Conservation (phyloP, 2,888 invertebrate species). For the Sturmia bella region DNA sequence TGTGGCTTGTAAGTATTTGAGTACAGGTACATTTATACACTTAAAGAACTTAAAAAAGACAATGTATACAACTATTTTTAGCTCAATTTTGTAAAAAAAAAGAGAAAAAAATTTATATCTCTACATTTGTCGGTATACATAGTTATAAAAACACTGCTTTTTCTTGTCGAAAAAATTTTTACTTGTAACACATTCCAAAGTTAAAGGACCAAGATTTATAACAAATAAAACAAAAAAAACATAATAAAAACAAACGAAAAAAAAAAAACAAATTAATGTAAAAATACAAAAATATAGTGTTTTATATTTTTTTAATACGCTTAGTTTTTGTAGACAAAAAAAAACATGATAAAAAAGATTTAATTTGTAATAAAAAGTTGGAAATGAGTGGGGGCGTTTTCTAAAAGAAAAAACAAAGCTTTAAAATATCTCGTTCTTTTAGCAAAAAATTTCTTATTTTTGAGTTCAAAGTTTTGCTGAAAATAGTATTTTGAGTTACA, state of each 20-base stretch:
- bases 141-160: slow-evolving; percentile 52
- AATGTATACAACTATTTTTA: slow-evolving; percentile 61
- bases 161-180: slow-evolving; percentile 49
- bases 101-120: slow-evolving; percentile 5
- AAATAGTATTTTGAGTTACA: no score
- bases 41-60: slow-evolving; percentile 10
- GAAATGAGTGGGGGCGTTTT: no score
- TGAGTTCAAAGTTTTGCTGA: no score
- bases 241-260: slow-evolving; percentile 6
- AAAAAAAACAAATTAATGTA: neutral
- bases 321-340: slow-evolving; percentile 53
- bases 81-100: slow-evolving; percentile 67
- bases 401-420: no score
- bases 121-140: slow-evolving; percentile 17
- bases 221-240: slow-evolving; percentile 15
- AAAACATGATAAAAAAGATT: slow-evolving; percentile 8
- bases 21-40: slow-evolving; percentile 52
- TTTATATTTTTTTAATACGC: slow-evolving; percentile 44
- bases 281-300: slow-evolving; percentile 25
- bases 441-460: no score
- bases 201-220: slow-evolving; percentile 63
- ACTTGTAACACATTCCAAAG: slow-evolving; percentile 78
- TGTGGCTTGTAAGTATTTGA: slow-evolving; percentile 30
- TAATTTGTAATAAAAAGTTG: no score
- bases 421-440: no score